Evolutionary conservation across 2,113 vertebrate species (phyloP).

Genomic region (Coracopsis vasa): DNA sequence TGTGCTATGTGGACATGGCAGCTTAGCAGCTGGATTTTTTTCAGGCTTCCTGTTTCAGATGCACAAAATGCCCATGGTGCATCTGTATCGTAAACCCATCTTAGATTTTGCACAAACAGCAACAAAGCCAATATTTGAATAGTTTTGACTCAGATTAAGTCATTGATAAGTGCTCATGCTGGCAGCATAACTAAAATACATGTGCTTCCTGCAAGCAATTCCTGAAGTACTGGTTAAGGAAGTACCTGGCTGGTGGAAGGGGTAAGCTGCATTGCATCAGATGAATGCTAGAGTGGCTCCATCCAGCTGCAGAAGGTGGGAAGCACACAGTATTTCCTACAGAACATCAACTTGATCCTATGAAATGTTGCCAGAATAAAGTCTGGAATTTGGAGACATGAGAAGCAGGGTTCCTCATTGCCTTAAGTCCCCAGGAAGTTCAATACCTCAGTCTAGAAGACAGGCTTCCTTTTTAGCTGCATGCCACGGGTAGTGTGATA

Average conservation of each 20-base stretch:
- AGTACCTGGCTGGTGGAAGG: background rate
- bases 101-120: background rate
- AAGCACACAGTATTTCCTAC: background rate
- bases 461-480: background rate
- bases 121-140: background rate
- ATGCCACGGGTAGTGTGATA: accelerated
- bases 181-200: background rate
- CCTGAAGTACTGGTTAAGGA: background rate
- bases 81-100: background rate
- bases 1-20: background rate
- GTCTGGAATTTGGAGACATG: background rate
- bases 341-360: background rate
- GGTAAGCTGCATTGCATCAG: background rate
- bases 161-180: background rate
- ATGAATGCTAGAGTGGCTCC: background rate
- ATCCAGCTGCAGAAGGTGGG: background rate
- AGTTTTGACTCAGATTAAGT: background rate
- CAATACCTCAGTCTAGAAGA: background rate
- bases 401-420: background rate
- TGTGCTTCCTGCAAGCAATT: background rate
- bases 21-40: background rate
- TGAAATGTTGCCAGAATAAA: background rate
- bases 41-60: background rate
- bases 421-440: background rate
- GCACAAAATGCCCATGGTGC: background rate